Percentiles rank a stretch among this genome's conserved stretches.
phyloP scores from a whole-genome alignment of 2,113 vertebrate species.

The Centropus bengalensis region DNA sequence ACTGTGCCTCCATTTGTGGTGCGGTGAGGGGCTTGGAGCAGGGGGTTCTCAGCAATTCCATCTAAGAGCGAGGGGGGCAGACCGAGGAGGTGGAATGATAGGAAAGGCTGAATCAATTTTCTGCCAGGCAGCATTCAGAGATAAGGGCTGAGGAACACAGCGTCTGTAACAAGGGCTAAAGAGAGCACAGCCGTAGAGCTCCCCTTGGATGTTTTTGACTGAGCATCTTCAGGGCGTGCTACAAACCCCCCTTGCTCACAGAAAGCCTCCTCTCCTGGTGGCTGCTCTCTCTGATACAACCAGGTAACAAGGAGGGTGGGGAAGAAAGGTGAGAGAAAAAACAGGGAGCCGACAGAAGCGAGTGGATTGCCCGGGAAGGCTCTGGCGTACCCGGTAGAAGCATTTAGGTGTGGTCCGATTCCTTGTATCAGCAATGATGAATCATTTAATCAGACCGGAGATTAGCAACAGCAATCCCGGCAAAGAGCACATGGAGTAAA shows the following conservation, averaged over 20 bases:
- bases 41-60: not conserved
- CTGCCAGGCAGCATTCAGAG: not conserved
- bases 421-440: not conserved
- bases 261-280: not conserved
- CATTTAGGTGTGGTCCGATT: not conserved
- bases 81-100: not conserved
- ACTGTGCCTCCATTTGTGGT: not conserved
- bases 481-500: not conserved
- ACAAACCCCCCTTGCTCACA: not conserved
- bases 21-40: not conserved
- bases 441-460: not conserved
- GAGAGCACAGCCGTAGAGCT: not conserved
- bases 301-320: not conserved
- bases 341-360: not conserved
- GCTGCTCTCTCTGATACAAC: not conserved
- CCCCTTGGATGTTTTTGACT: not conserved
- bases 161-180: not conserved
- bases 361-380: fast-evolving
- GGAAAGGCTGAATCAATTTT: not conserved
- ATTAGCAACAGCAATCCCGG: not conserved
- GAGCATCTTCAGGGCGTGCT: not conserved
- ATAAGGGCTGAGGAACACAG: not conserved
- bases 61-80: not conserved
- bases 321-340: not conserved
- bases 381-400: not conserved